A percentile compares a stretch with the other conserved stretches of the same genome.
These are phyloP conservation scores for Drosophila nasuta DNA, from an alignment of 1,140 invertebrate genomes.

Conservation along the genomic window DNA sequence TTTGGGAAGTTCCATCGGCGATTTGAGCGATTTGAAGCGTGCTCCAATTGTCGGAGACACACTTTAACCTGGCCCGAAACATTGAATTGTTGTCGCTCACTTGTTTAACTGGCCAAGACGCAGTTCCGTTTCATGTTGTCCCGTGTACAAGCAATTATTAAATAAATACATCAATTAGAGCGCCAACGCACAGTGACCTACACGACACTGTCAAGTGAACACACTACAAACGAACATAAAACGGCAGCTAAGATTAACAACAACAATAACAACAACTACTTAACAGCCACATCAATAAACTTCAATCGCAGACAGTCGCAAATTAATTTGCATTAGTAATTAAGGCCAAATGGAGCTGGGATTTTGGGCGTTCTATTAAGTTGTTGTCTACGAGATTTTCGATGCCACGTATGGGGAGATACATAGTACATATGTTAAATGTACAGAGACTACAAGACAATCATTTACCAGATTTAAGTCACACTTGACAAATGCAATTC, in stretches of 20 bases:
- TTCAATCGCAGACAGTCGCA: conserved; percentile 55
- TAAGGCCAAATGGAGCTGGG: conserved; percentile 58
- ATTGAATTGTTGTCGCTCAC: not conserved
- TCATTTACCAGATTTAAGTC: conserved; percentile 53
- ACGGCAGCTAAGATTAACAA: conserved; percentile 1
- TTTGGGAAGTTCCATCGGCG: conserved; percentile 64
- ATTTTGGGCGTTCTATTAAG: conserved; percentile 71
- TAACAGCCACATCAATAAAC: conserved; percentile 57
- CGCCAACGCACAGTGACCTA: conserved; percentile 80
- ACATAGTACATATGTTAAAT: conserved; percentile 7
- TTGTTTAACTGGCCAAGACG: conserved; percentile 17
- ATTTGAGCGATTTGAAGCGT: conserved; percentile 29
- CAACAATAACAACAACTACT: conserved; percentile 12
- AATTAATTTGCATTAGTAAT: conserved; percentile 78
- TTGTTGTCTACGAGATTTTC: conserved; percentile 32
- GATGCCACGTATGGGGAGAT: not conserved
- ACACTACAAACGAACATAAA: not conserved
- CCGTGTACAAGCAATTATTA: conserved; percentile 59
- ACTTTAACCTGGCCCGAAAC: conserved; percentile 1
- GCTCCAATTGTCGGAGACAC: conserved; percentile 36
- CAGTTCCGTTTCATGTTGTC: conserved; percentile 67
- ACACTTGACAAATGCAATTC: conserved; percentile 28
- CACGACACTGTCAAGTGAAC: conserved; percentile 49
- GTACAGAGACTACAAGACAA: not conserved
- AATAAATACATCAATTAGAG: conserved; percentile 77